Conservation (phyloP, 2,113 vertebrate genomes). For the Megaceryle torquata region DNA sequence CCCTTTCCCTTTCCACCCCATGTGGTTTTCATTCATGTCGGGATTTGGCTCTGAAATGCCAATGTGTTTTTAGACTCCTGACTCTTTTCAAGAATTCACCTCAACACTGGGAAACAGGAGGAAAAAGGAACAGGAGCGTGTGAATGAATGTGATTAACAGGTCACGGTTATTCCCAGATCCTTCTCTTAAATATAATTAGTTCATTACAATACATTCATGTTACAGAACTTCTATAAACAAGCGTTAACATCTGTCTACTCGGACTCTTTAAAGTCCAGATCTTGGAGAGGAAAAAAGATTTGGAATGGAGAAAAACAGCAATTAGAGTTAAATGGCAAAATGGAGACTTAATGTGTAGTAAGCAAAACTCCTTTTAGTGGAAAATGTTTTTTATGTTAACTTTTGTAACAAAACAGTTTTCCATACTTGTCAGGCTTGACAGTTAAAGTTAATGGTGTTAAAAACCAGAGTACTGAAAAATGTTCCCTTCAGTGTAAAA, state of each 20-base stretch:
- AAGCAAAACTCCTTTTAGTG: constrained; percentile 28
- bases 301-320: constrained; percentile 7
- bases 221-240: constrained; percentile 24
- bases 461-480: constrained; percentile 60
- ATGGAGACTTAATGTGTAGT: constrained; percentile 2
- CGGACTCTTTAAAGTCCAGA: not conserved
- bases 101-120: not conserved
- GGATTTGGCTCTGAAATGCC: not conserved
- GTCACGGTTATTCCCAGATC: constrained; percentile 22
- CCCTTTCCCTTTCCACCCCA: not conserved
- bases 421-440: constrained; percentile 64
- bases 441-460: constrained; percentile 67
- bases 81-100: not conserved
- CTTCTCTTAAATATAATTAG: constrained; percentile 28
- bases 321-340: constrained; percentile 39
- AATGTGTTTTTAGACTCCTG: not conserved
- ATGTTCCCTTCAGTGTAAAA: constrained; percentile 43
- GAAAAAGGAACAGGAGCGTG: not conserved
- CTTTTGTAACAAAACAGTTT: constrained; percentile 59
- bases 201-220: not conserved
- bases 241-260: not conserved
- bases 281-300: not conserved
- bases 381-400: constrained; percentile 59
- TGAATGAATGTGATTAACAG: not conserved
- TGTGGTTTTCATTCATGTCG: not conserved